Evolutionary conservation across 2,888 invertebrate genomes (phyloP).

Genomic region (Lamellibrachia columna): DNA sequence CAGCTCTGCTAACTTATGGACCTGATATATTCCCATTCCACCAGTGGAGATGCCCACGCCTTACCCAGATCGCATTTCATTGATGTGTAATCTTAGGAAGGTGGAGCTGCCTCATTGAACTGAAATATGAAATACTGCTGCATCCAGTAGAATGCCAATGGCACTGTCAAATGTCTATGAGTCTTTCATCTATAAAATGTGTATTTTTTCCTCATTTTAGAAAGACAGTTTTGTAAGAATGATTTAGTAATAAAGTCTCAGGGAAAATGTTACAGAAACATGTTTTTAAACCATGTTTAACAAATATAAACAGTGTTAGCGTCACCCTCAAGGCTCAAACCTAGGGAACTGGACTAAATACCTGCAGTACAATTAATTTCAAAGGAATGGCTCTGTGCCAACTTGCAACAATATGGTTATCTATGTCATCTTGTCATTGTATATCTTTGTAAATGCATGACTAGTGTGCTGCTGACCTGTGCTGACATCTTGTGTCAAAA

Average conservation of each 20-base stretch:
- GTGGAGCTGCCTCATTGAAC: no score
- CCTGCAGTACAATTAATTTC: neutral
- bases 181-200: no score
- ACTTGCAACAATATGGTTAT: neutral
- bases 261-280: neutral
- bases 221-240: neutral
- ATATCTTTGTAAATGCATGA: neutral
- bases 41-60: no score
- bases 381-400: neutral
- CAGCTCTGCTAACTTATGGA: no score
- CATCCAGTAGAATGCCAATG: no score
- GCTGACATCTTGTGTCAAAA: neutral
- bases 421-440: neutral
- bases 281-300: neutral
- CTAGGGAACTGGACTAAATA: neutral
- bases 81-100: no score
- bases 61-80: no score
- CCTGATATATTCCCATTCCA: no score
- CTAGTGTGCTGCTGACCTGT: neutral
- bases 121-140: no score
- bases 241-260: neutral
- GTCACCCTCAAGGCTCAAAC: no score
- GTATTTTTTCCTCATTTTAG: no score
- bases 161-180: no score
- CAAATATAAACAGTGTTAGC: neutral